Conservation (phyloP, 2,797 vertebrate species). For the Gambusia yucatana region DNA sequence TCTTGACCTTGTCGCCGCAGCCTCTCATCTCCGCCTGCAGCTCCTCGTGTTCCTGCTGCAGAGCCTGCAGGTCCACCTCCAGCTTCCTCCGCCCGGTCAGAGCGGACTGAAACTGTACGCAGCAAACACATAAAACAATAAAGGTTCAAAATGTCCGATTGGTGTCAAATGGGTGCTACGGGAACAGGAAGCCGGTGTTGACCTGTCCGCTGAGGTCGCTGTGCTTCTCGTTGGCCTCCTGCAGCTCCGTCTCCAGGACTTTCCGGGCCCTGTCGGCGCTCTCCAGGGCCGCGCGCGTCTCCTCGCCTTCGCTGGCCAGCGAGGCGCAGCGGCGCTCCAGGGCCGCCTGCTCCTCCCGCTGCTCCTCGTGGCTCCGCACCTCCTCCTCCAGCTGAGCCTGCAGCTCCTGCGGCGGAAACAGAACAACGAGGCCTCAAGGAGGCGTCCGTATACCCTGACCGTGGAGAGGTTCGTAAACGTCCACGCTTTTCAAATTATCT, state of each 20-base stretch:
- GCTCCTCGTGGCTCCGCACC: conserved; percentile 72
- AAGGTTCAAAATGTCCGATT: not conserved
- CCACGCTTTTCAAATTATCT: no score
- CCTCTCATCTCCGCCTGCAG: conserved; percentile 77
- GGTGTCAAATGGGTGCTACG: no score
- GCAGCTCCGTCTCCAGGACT: conserved; percentile 79
- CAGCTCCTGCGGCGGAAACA: conserved; percentile 73
- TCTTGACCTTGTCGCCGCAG: conserved; percentile 83
- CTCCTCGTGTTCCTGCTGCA: conserved; percentile 85
- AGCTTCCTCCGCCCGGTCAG: conserved; percentile 85
- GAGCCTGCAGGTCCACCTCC: conserved; percentile 85
- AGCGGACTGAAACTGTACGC: conserved; percentile 80
- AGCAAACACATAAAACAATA: not conserved
- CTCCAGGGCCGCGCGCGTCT: conserved; percentile 73
- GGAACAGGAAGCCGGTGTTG: rapidly evolving
- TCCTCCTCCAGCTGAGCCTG: conserved; percentile 86
- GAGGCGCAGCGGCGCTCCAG: conserved; percentile 81
- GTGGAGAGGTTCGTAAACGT: not conserved
- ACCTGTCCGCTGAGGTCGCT: conserved; percentile 84
- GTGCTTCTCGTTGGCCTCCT: conserved; percentile 78
- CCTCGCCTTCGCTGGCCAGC: conserved; percentile 75
- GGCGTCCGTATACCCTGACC: no score
- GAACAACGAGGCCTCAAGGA: no score
- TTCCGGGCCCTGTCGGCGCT: conserved; percentile 77
- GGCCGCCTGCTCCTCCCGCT: conserved; percentile 73